Base-by-base conservation (phyloP, 2,797 vertebrate species). In the Ambastaia sidthimunki region DNA sequence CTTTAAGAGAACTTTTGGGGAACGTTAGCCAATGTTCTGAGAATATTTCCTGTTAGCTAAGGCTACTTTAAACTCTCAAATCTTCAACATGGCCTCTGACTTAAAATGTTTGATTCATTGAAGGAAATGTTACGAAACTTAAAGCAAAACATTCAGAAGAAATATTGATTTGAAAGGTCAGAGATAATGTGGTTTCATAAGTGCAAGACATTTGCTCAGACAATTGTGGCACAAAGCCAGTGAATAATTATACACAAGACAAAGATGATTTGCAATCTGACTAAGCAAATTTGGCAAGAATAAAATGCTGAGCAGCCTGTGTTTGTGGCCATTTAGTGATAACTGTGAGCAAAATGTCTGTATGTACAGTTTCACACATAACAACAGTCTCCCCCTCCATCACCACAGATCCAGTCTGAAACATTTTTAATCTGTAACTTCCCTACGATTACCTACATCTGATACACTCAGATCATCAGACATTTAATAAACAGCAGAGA, bases 91-190 rank as follows among this genome's bases (percentile, higher is more conserved):
- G n/a, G n/a, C n/a, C 4, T 25, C 34, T 59, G 9, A 3, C 65
- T 73, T 70, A 54, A 47, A 65, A 66, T 10, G 23, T 70, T 71
- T 48, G 73, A 34, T 16, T 68, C 7, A 60, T 82, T 19, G n/a
- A 68, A 82, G 31, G 28, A 44, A 82, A 76, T 41, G 7, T 62
- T 68, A 55, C 18, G 9, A 7, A 37, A 37, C 6, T 6, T 37
- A 7, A 37, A 37, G 19, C 66, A 71, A 37, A 6, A 68, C 12
- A 7, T 16, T 83, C 41, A 47, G 21, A 31, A 73, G 54, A 47
- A 69, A 57, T 63, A 68, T 80, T 3, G 25, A 73, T 77, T 37
- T 23, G 11, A 7, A 41, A 12, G 72, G 71, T 55, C 34, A 37
- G 25, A 44, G 16, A 76, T 63, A 31, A n/a, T 63, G 18, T 63